Evolutionary conservation across 1,140 invertebrate species (phyloP).

Genomic region (Sminthurides bifidus): DNA sequence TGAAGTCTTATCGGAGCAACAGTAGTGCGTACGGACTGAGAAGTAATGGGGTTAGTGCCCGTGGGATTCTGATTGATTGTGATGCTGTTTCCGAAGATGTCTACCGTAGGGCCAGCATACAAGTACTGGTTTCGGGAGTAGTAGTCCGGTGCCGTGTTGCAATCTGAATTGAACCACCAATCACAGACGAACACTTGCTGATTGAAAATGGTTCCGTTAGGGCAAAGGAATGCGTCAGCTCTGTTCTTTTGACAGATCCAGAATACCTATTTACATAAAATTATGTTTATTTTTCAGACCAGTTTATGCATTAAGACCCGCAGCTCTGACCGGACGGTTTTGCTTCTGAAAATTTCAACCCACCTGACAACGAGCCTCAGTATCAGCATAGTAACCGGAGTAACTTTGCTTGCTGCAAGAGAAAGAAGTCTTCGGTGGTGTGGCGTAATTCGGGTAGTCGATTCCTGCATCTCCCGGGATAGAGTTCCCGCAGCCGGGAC

Average conservation of each 20-base stretch:
- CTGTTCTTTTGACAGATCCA: constrained; percentile 45
- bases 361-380: constrained; percentile 41
- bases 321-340: background rate
- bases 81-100: constrained; percentile 19
- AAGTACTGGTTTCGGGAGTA: constrained; percentile 39
- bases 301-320: background rate
- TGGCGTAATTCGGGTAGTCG: constrained; percentile 39
- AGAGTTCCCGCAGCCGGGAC: constrained; percentile 18
- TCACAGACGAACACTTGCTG: constrained; percentile 47
- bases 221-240: constrained; percentile 44
- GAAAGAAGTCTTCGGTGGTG: constrained; percentile 39
- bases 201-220: constrained; percentile 47
- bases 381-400: constrained; percentile 42
- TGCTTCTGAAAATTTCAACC: background rate
- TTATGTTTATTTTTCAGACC: background rate
- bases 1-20: background rate
- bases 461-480: constrained; percentile 38
- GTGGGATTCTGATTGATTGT: background rate
- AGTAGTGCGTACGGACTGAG: no score
- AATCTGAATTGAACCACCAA: constrained; percentile 46
- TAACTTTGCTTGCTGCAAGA: constrained; percentile 37
- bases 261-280: constrained; percentile 43
- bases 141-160: constrained; percentile 34
- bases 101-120: constrained; percentile 28
- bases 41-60: no score